Conservation (phyloP, 1,140 invertebrate genomes). For the Drosophila melanogaster region DNA sequence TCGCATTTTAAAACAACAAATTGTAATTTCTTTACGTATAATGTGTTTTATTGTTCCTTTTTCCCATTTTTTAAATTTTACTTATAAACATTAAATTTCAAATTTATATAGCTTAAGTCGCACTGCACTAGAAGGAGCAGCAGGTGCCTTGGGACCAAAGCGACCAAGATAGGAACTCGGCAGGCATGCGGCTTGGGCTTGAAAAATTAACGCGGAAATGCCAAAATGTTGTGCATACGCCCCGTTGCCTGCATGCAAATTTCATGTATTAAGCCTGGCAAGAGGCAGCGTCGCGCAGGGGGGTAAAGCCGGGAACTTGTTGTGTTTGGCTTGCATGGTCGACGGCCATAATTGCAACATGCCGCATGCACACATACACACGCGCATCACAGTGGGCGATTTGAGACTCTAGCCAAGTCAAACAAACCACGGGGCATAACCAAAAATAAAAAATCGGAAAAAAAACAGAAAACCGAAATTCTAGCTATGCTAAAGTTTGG, state of each 20-base stretch:
- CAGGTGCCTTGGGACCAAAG: constrained; percentile 2
- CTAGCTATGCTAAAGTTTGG: neutral
- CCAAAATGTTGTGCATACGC: constrained; percentile 74
- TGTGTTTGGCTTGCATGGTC: constrained; percentile 70
- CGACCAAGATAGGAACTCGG: constrained; percentile 3
- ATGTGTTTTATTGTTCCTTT: neutral
- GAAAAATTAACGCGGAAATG: constrained; percentile 73
- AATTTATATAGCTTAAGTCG: constrained; percentile 12
- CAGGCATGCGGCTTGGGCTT: constrained; percentile 22
- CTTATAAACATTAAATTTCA: neutral
- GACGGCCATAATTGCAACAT: constrained; percentile 81
- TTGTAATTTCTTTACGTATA: no score
- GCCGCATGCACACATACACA: constrained; percentile 46
- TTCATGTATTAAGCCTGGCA: constrained; percentile 65
- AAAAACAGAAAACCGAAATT: constrained; percentile 35
- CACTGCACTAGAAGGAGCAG: neutral
- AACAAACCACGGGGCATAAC: constrained; percentile 66
- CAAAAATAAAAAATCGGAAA: constrained; percentile 32
- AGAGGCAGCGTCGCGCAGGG: constrained; percentile 16
- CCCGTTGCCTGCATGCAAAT: constrained; percentile 66
- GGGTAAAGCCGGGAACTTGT: constrained; percentile 9
- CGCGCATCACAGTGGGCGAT: neutral
- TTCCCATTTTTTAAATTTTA: neutral
- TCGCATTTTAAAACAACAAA: neutral
- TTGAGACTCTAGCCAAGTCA: constrained; percentile 60